A percentile compares a stretch with the other conserved stretches of the same genome.
Evolutionary conservation across 2,888 invertebrate genomes (phyloP).

Genomic region (Incurvaria masculella): DNA sequence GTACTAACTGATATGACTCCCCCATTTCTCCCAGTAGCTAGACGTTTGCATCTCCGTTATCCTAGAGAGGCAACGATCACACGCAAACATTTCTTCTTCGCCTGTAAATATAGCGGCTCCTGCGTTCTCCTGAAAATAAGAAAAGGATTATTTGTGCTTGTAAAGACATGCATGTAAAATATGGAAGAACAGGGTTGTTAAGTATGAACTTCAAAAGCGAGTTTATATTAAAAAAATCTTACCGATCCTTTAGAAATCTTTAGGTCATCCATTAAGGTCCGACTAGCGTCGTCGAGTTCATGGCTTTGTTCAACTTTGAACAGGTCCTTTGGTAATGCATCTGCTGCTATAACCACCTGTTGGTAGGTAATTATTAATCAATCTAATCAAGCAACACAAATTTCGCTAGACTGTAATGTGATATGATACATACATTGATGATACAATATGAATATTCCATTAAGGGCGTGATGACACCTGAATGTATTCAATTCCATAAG

Average conservation of each 20-base stretch:
- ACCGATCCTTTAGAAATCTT: constrained; percentile 75
- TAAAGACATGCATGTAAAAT: not conserved
- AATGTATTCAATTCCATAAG: too few relatives aligned
- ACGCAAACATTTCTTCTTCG: constrained; percentile 97
- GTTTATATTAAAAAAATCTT: constrained; percentile 24
- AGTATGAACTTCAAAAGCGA: not conserved
- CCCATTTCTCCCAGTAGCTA: constrained; percentile 90
- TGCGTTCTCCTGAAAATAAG: constrained; percentile 60
- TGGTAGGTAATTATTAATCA: constrained; percentile 17
- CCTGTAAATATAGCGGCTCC: constrained; percentile 93
- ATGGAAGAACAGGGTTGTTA: not conserved
- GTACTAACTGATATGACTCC: constrained; percentile 27
- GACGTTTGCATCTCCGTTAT: constrained; percentile 95
- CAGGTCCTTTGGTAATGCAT: constrained; percentile 70
- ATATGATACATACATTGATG: too few relatives aligned
- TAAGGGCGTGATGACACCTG: too few relatives aligned
- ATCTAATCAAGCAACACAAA: too few relatives aligned
- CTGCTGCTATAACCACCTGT: constrained; percentile 87
- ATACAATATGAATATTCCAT: too few relatives aligned
- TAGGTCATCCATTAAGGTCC: constrained; percentile 94
- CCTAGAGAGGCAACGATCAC: constrained; percentile 89
- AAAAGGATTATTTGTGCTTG: not conserved
- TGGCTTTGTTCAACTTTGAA: constrained; percentile 57
- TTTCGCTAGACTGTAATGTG: too few relatives aligned
- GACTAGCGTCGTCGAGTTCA: constrained; percentile 71